These are phyloP conservation scores for Meloidogyne hapla DNA, from an alignment of 1,140 invertebrate species.

Conservation along the genomic window DNA sequence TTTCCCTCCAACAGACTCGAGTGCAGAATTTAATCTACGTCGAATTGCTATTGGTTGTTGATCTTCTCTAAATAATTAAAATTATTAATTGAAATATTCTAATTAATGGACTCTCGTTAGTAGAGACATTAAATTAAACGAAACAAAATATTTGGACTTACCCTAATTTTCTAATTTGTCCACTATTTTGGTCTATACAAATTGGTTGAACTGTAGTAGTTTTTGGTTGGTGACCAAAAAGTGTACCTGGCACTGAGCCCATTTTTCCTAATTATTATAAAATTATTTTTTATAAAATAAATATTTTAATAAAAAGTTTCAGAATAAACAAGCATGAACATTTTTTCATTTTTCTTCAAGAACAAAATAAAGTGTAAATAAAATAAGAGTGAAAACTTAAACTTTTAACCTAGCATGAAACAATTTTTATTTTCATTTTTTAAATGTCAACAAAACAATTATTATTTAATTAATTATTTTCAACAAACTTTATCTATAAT, in stretches of 20 bases:
- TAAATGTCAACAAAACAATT: no score
- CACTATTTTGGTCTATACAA: constrained; percentile 1
- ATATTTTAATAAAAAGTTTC: no score
- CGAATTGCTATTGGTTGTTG: neutral
- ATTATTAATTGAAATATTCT: no score
- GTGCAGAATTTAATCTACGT: neutral
- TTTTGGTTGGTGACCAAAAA: neutral
- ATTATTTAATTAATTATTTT: no score
- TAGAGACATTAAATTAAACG: no score
- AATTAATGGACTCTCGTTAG: no score
- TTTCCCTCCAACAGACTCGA: neutral
- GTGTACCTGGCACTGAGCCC: neutral
- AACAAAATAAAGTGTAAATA: no score
- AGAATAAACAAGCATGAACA: neutral
- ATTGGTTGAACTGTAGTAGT: neutral
- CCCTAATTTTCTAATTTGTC: neutral
- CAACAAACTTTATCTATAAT: no score
- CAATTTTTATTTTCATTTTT: no score
- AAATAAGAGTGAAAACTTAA: no score
- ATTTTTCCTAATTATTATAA: neutral
- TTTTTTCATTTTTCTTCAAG: no score
- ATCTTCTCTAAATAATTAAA: neutral
- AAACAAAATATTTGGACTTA: neutral
- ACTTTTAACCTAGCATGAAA: no score
- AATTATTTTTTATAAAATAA: neutral